Percentiles rank a stretch among this genome's conserved stretches.
Conservation (phyloP, 2,888 invertebrate species). For the Caenorhabditis macrosperma region DNA sequence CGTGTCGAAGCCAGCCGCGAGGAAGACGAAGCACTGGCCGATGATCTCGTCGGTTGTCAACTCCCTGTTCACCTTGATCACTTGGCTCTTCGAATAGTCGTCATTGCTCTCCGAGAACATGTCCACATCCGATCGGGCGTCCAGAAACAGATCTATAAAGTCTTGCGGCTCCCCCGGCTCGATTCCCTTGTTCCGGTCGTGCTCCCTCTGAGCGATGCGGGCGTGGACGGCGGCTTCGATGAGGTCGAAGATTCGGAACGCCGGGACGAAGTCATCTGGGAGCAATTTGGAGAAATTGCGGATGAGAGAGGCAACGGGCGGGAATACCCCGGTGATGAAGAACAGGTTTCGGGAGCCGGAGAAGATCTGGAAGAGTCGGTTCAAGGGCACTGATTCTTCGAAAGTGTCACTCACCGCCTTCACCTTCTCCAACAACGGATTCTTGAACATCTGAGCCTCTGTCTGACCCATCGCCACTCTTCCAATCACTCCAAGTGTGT, state of each 20-base stretch:
- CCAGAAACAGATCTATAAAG: slow-evolving; percentile 75
- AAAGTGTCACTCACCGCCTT: slow-evolving; percentile 8
- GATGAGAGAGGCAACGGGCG: slow-evolving; percentile 17
- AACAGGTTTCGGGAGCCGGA: slow-evolving; percentile 12
- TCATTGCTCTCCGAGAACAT: slow-evolving; percentile 26
- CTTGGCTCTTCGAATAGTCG: slow-evolving; percentile 17
- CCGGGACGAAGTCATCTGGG: slow-evolving; percentile 29
- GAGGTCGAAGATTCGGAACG: slow-evolving; percentile 22
- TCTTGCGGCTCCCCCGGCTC: slow-evolving; percentile 65
- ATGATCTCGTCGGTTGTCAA: slow-evolving; percentile 70
- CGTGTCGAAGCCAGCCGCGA: slow-evolving; percentile 82
- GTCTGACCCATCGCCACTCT: slow-evolving; percentile 81
- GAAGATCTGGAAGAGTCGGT: slow-evolving; percentile 25
- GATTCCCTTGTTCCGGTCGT: slow-evolving; percentile 25
- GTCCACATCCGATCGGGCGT: slow-evolving; percentile 62
- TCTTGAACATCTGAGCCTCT: slow-evolving; percentile 59
- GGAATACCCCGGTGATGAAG: slow-evolving; percentile 32
- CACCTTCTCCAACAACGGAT: slow-evolving; percentile 37
- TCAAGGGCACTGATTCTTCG: not conserved
- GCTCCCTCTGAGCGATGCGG: slow-evolving; percentile 43
- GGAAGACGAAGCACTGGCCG: slow-evolving; percentile 69
- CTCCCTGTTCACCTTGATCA: slow-evolving; percentile 59
- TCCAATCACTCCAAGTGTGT: slow-evolving; percentile 83
- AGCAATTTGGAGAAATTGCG: slow-evolving; percentile 19
- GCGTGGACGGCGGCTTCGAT: slow-evolving; percentile 52